phyloP scores from a whole-genome alignment of 2,113 vertebrate species.

The Cavia aperea region DNA sequence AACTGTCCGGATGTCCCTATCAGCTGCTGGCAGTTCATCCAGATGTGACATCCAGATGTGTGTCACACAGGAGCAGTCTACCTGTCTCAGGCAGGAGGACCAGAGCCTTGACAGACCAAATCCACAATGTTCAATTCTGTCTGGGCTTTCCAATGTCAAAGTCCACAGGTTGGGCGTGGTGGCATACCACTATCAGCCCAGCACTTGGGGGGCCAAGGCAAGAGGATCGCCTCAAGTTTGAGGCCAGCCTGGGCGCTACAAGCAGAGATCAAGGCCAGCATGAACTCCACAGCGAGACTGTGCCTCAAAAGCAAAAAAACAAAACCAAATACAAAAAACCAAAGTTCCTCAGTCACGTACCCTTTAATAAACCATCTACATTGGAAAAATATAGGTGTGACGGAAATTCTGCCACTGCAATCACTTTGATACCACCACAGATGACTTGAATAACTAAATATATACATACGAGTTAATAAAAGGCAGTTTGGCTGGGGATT shows the following conservation, averaged over 20 bases:
- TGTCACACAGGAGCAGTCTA: not conserved
- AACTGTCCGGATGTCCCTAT: not conserved
- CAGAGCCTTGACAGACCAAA: not conserved
- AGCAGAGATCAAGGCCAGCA: not conserved
- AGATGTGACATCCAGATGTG: not conserved
- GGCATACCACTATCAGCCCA: not conserved
- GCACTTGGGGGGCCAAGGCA: not conserved
- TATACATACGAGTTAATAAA: not conserved
- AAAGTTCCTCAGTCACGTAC: not conserved
- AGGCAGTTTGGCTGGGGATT: not conserved
- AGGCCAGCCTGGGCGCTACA: not conserved
- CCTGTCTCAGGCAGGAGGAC: not conserved
- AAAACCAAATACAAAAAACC: not conserved
- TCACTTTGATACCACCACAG: not conserved
- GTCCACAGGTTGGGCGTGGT: not conserved
- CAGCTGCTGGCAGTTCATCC: not conserved
- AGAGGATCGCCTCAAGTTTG: not conserved
- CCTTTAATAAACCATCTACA: not conserved
- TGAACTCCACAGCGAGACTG: not conserved
- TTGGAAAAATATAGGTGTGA: not conserved
- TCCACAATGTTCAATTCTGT: not conserved
- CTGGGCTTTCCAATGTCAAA: not conserved
- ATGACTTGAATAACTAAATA: constrained; percentile 10
- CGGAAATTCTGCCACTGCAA: constrained; percentile 17
- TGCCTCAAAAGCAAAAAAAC: not conserved